A percentile compares a stretch with the other conserved stretches of the same genome.
phyloP scores from a whole-genome alignment of 2,797 vertebrate species.

The Cichlasoma orientale region DNA sequence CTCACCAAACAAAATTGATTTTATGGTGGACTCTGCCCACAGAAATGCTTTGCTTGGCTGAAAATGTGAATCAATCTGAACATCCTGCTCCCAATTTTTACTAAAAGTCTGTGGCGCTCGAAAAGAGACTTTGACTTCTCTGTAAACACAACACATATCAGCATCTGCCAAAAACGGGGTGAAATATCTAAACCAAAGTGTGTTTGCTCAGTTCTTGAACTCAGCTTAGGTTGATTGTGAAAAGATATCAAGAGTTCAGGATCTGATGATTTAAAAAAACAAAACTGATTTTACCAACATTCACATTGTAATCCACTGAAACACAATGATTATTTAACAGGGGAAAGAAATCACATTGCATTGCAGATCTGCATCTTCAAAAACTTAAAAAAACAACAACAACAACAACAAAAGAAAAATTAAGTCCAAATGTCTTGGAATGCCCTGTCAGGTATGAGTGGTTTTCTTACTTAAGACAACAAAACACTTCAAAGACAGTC shows the following conservation, averaged over 20 bases:
- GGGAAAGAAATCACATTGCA: background rate
- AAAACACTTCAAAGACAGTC: background rate
- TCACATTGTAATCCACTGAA: background rate
- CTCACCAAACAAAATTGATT: conserved; percentile 42
- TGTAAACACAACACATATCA: conserved; percentile 62
- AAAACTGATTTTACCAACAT: accelerated
- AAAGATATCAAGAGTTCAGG: conserved; percentile 33
- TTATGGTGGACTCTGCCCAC: conserved; percentile 62
- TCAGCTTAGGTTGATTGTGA: conserved; percentile 40
- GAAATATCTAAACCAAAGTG: conserved; percentile 63
- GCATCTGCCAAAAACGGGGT: conserved; percentile 19
- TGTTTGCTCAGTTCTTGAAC: conserved; percentile 35
- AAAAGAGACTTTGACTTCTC: conserved; percentile 68
- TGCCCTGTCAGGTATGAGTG: background rate
- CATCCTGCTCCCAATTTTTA: conserved; percentile 9
- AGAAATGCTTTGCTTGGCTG: conserved; percentile 43
- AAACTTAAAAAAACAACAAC: too few relatives aligned
- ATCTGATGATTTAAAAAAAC: conserved; percentile 6
- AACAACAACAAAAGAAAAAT: background rate
- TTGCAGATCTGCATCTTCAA: background rate
- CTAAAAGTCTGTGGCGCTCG: conserved; percentile 51
- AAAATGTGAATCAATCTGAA: conserved; percentile 55
- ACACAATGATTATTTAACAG: background rate
- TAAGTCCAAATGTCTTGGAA: background rate
- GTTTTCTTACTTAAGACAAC: background rate